Evolutionary conservation across 2,113 vertebrate species (phyloP).

Genomic region (Actenoides hombroni): DNA sequence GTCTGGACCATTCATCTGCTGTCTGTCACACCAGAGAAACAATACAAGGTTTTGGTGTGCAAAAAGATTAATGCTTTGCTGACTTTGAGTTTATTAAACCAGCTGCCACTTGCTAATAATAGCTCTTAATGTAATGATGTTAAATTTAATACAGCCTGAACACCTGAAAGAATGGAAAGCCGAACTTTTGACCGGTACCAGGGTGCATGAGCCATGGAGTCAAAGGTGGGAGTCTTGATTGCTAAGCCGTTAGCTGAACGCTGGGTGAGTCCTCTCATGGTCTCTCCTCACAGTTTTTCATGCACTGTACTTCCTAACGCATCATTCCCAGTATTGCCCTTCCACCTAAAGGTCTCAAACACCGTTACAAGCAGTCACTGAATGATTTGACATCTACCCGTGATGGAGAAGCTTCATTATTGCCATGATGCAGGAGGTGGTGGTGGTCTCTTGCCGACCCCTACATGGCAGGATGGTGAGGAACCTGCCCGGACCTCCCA

Average conservation of each 20-base stretch:
- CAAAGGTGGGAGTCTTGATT: background rate
- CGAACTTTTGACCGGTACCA: background rate
- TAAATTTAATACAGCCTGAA: background rate
- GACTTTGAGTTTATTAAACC: background rate
- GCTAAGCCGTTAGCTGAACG: rapidly evolving
- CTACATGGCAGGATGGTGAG: rapidly evolving
- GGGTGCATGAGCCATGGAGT: background rate
- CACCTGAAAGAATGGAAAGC: background rate
- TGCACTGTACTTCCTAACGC: background rate
- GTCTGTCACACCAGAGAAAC: background rate
- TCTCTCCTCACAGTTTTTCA: background rate
- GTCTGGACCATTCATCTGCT: background rate
- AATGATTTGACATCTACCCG: rapidly evolving
- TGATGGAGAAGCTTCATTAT: background rate
- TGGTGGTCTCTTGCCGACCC: too few species aligned
- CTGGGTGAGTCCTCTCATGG: background rate
- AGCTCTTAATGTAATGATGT: background rate
- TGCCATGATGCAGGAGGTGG: background rate
- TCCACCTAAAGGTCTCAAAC: background rate
- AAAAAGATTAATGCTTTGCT: background rate
- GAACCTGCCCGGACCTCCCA: background rate
- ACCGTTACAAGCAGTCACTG: background rate
- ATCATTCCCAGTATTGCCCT: background rate
- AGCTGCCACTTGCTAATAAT: background rate
- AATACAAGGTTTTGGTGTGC: background rate